Evolutionary conservation across 2,888 invertebrate genomes (phyloP).

Genomic region (Agonopterix subpropinquella): DNA sequence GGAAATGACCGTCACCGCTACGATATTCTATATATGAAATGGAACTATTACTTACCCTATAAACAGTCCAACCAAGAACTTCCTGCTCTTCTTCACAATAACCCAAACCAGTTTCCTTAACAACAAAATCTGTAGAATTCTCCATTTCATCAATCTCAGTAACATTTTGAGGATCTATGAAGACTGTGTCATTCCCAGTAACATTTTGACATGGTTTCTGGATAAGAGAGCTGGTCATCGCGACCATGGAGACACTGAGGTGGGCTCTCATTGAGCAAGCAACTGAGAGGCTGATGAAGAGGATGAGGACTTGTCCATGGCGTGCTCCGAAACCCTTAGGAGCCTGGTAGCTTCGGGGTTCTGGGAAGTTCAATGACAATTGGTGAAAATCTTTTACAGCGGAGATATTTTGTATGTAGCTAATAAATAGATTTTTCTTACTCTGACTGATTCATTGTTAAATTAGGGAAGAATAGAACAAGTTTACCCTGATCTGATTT

Average conservation of each 20-base stretch:
- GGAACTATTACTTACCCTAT: background rate
- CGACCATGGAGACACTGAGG: conserved; percentile 48
- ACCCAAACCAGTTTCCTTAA: background rate
- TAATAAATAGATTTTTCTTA: too few relatives aligned
- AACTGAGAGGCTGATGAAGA: conserved; percentile 39
- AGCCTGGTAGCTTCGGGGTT: background rate
- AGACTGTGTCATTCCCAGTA: background rate
- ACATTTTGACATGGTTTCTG: background rate
- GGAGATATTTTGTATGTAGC: too few relatives aligned
- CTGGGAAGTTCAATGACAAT: too few relatives aligned
- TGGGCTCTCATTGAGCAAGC: conserved; percentile 33
- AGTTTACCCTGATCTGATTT: too few relatives aligned
- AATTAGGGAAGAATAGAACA: too few relatives aligned
- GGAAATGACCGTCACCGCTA: too few relatives aligned
- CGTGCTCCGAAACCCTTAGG: conserved; percentile 42
- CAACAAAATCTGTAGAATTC: too few relatives aligned
- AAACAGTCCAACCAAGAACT: background rate
- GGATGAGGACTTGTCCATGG: conserved; percentile 37
- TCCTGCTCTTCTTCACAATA: background rate
- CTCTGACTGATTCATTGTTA: too few relatives aligned
- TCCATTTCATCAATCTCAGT: too few relatives aligned
- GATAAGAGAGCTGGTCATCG: conserved; percentile 35
- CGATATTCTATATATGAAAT: too few relatives aligned
- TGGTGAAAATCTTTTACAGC: too few relatives aligned
- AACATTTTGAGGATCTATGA: too few relatives aligned